phyloP scores from a whole-genome alignment of 2,797 vertebrate genomes.

The Rhabdomys pumilio region DNA sequence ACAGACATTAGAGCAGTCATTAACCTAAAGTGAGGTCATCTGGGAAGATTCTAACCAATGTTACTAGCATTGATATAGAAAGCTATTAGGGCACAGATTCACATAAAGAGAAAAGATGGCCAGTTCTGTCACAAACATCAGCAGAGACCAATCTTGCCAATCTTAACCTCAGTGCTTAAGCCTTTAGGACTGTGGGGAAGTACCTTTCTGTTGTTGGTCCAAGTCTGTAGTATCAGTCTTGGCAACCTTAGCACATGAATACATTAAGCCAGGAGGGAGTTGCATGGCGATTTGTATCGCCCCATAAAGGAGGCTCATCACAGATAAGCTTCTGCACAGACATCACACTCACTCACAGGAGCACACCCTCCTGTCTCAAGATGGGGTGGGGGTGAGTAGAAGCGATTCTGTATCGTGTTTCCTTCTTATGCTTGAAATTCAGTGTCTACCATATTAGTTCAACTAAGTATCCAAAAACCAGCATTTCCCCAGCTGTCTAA shows the following conservation, averaged over 20 bases:
- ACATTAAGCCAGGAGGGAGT: not conserved
- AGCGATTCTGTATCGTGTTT: not conserved
- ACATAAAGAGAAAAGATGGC: not conserved
- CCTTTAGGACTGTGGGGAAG: not conserved
- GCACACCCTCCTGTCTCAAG: not conserved
- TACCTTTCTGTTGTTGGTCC: not conserved
- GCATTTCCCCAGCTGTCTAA: not conserved
- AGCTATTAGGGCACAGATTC: not conserved
- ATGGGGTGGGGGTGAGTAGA: not conserved
- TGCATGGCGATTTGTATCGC: rapidly evolving
- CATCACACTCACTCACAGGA: not conserved
- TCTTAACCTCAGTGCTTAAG: not conserved
- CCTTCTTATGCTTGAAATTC: not conserved
- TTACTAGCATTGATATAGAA: not conserved
- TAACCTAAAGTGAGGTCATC: not conserved
- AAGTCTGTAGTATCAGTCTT: not conserved
- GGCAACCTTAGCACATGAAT: not conserved
- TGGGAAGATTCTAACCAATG: not conserved
- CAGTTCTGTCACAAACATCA: not conserved
- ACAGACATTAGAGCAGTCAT: not conserved
- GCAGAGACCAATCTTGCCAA: not conserved
- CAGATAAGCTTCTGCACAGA: not conserved
- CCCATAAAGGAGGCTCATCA: not conserved
- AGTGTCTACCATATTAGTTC: not conserved
- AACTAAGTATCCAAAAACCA: not conserved